Evolutionary conservation across 2,888 invertebrate species (phyloP).

Genomic region (Lithophane leautieri): DNA sequence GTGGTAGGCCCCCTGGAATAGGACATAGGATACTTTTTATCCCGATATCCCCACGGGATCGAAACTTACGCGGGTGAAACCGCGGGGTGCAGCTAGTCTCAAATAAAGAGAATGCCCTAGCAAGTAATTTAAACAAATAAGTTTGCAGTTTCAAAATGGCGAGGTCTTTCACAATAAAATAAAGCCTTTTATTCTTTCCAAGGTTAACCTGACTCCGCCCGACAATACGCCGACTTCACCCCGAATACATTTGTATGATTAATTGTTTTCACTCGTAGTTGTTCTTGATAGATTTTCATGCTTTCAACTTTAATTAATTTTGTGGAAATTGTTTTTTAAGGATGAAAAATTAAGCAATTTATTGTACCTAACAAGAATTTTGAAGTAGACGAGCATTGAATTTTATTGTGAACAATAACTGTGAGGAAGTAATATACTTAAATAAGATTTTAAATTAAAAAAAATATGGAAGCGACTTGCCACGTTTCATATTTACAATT

Average conservation of each 20-base stretch:
- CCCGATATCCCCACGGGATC: no score
- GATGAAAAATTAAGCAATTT: slow-evolving; percentile 29
- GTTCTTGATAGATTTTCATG: slow-evolving; percentile 57
- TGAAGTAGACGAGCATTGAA: neutral
- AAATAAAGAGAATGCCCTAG: slow-evolving; percentile 29
- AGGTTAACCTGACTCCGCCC: slow-evolving; percentile 40
- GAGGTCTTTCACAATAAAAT: slow-evolving; percentile 32
- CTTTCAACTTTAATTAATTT: slow-evolving; percentile 53
- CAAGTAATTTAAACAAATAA: slow-evolving; percentile 32
- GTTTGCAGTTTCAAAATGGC: slow-evolving; percentile 42
- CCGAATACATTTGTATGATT: slow-evolving; percentile 59
- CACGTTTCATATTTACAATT: neutral
- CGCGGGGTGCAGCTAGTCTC: neutral
- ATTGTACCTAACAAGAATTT: neutral
- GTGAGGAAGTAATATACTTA: neutral
- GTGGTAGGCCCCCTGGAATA: no score
- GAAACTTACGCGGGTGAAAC: no score
- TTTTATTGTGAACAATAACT: neutral
- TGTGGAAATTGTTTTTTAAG: slow-evolving; percentile 32
- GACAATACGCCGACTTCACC: slow-evolving; percentile 39
- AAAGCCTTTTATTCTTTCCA: slow-evolving; percentile 51
- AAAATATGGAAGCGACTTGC: neutral
- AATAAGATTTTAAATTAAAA: neutral
- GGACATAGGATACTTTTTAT: no score
- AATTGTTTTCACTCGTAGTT: slow-evolving; percentile 51